Conservation (phyloP, 92 coral and sea anemone genomes). For the Palythoa heliodiscus region DNA sequence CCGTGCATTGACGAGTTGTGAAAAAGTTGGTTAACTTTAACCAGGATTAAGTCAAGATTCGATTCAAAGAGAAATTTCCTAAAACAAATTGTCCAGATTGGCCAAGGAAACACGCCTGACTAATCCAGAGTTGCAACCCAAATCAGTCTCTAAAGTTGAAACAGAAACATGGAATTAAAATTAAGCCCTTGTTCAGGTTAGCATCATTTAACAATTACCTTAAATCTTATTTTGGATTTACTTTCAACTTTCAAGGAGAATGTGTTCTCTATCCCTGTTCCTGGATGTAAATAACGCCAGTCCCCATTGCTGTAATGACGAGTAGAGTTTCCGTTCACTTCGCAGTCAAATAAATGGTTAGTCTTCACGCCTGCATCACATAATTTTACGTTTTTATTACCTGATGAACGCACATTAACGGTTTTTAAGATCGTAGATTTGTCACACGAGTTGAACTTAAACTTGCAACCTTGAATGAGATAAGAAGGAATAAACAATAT, state of each 20-base stretch:
- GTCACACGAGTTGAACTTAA: neutral
- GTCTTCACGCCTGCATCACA: neutral
- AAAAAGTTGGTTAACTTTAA: no score
- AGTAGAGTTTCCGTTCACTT: neutral
- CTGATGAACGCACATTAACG: neutral
- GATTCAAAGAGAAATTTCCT: no score
- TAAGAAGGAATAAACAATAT: neutral
- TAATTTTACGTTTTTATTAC: neutral
- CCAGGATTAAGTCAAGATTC: no score
- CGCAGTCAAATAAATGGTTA: neutral
- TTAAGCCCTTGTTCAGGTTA: no score
- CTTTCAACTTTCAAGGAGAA: neutral
- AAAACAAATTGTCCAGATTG: no score
- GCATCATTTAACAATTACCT: neutral
- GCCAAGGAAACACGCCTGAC: no score
- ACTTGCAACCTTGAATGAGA: slow-evolving; percentile 1
- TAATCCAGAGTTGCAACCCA: neutral
- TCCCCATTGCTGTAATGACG: slow-evolving; percentile 2
- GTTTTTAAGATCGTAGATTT: neutral
- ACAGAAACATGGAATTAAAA: no score
- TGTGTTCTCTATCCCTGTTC: neutral
- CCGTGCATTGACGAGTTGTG: no score
- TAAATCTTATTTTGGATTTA: neutral
- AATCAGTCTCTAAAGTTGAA: no score
- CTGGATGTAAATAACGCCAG: neutral